Conservation (phyloP, 2,797 vertebrate genomes). For the Sebastes vulpes region DNA sequence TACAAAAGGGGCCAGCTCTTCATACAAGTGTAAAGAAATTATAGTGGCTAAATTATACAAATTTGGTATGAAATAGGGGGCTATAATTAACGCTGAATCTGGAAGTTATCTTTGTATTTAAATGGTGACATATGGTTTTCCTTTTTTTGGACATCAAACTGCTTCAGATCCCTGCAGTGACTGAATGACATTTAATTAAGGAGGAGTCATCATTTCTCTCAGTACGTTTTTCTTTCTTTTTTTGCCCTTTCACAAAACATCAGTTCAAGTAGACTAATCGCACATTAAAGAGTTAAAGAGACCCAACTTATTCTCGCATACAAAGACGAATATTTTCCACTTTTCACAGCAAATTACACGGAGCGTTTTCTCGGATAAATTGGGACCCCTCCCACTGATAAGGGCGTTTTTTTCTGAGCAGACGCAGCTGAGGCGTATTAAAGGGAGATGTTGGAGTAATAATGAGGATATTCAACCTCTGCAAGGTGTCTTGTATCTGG, state of each 20-base stretch:
- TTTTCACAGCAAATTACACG: constrained; percentile 82
- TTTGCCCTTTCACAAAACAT: constrained; percentile 75
- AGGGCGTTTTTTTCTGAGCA: constrained; percentile 66
- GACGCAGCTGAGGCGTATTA: constrained; percentile 75
- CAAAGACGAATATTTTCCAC: constrained; percentile 77
- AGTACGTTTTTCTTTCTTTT: constrained; percentile 58
- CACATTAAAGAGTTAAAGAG: constrained; percentile 80
- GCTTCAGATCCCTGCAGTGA: constrained; percentile 72
- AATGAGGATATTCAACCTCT: constrained; percentile 82
- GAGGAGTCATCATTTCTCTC: constrained; percentile 70
- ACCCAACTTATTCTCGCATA: constrained; percentile 69
- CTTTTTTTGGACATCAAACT: constrained; percentile 73
- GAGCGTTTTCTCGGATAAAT: constrained; percentile 78
- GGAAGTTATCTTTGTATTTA: constrained; percentile 69
- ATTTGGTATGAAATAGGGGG: constrained; percentile 80
- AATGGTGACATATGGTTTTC: constrained; percentile 76
- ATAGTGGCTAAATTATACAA: constrained; percentile 77
- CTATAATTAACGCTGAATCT: constrained; percentile 74
- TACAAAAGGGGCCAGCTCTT: constrained; percentile 42
- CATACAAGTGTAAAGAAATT: constrained; percentile 43
- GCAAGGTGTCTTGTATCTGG: constrained; percentile 80
- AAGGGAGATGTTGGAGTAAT: constrained; percentile 71
- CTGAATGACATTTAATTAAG: constrained; percentile 83
- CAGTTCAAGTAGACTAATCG: constrained; percentile 82
- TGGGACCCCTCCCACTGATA: constrained; percentile 80